These are phyloP conservation scores for Pantherophis vulpinus DNA, from an alignment of 2,797 vertebrate genomes.

Conservation along the genomic window DNA sequence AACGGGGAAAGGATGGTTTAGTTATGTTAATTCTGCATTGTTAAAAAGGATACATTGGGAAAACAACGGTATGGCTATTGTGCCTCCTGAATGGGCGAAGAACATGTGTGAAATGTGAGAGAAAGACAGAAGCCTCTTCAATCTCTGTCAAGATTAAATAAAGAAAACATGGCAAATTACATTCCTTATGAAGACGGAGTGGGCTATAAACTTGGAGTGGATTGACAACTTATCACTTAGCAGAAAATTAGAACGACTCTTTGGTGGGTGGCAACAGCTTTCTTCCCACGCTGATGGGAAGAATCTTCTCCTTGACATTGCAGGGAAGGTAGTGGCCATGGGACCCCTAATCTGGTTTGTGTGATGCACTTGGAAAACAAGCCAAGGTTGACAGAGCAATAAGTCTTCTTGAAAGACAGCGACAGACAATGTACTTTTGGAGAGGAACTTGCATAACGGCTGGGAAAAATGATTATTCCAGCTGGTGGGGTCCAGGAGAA, in stretches of 20 bases:
- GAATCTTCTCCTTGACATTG: background rate
- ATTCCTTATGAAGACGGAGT: background rate
- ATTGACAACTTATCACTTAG: background rate
- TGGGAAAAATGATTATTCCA: background rate
- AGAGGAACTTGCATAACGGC: background rate
- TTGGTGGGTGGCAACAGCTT: background rate
- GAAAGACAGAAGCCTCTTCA: background rate
- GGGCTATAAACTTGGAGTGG: background rate
- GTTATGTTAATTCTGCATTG: rapidly evolving
- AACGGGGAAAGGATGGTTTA: rapidly evolving
- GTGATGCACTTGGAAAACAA: background rate
- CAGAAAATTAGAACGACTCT: background rate
- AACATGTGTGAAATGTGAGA: background rate
- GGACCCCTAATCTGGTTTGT: background rate
- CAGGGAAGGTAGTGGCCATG: background rate
- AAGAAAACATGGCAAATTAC: conserved; percentile 16
- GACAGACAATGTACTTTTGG: background rate
- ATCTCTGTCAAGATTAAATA: background rate
- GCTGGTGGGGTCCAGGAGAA: background rate
- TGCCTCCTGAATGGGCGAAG: rapidly evolving
- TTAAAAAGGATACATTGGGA: background rate
- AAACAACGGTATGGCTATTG: rapidly evolving
- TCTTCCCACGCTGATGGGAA: background rate
- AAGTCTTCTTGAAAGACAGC: background rate
- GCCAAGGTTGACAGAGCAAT: background rate